Base-by-base conservation (phyloP, 2,888 invertebrate genomes). In the Diogma glabrata region DNA sequence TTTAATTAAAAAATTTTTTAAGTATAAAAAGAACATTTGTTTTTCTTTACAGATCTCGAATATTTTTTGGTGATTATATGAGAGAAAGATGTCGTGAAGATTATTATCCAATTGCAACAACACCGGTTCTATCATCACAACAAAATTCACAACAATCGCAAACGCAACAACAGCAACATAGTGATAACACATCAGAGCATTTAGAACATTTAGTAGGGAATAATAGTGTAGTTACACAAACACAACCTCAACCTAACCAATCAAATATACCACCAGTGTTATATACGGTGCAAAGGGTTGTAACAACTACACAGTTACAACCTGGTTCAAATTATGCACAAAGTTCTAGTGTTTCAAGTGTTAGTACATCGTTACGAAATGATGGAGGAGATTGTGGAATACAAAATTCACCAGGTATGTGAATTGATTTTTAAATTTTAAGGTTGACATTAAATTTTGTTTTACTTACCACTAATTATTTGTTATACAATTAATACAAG, bases 201-300 rank as follows among this genome's bases (percentile, higher is more conserved):
- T 49, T 33, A n/a, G 38, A 19, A n/a, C 28, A 49, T 46, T 14
- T 12, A 17, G 60, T 57, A 36, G 53, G 60, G 52, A 58, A 59
- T 20, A 60, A 59, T 51, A 54, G 56, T 19, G 50, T 54, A 53
- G 53, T 53, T 54, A 51, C 54, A 52, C 51, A 53, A 26, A 60
- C 61, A 54, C 60, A 63, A 54, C 49, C 46, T 28, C 46, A 20
- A 23, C 26, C 48, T 4, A 51, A 47, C n/a, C 49, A 49, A 47
- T 49, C 40, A 47, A 51, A 43, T 48, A 60, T 61, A 54, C 64
- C 67, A 49, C 67, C 69, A 16, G 60, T 69, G 52, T 58, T 70
- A 60, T 70, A 70, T 54, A 69, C 69, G 17, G 69, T 70, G 50
- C 70, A 70, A 58, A 64, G 70, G 23, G 69, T 70, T 53, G 69